Evolutionary conservation across 2,797 vertebrate genomes (phyloP).

Genomic region (Capromys pilorides): DNA sequence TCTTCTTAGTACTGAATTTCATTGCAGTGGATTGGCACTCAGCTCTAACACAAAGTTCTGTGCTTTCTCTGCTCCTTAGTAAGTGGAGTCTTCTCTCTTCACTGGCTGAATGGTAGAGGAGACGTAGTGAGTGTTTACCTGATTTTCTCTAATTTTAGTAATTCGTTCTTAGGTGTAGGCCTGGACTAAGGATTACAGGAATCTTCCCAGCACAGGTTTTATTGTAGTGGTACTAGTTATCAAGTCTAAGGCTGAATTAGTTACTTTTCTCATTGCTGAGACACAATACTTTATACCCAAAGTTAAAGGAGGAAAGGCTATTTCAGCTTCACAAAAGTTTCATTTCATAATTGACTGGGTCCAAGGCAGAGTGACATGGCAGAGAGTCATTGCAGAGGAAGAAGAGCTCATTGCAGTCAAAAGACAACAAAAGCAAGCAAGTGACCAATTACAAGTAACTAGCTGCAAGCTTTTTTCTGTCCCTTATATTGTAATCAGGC

Average conservation of each 20-base stretch:
- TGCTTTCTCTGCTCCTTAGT: background rate
- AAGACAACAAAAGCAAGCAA: background rate
- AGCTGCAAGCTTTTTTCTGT: background rate
- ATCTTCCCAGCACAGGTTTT: background rate
- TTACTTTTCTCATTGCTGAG: background rate
- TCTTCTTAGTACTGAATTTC: background rate
- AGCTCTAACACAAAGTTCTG: background rate
- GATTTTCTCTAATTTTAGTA: background rate
- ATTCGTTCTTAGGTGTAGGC: background rate
- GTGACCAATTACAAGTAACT: background rate
- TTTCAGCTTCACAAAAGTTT: background rate
- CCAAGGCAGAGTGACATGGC: background rate
- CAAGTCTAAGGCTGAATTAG: background rate
- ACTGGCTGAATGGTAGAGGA: background rate
- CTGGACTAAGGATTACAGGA: background rate
- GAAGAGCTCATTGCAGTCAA: background rate
- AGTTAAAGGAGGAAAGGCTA: background rate
- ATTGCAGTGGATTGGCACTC: background rate
- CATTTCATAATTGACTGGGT: background rate
- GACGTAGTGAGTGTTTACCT: background rate
- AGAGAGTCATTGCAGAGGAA: background rate
- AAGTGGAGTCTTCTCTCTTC: background rate
- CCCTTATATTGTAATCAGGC: background rate
- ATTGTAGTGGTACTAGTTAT: background rate
- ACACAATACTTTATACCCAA: background rate